Evolutionary conservation across 2,797 vertebrate genomes (phyloP).

Genomic region (Enteromius afrohamiltoni): DNA sequence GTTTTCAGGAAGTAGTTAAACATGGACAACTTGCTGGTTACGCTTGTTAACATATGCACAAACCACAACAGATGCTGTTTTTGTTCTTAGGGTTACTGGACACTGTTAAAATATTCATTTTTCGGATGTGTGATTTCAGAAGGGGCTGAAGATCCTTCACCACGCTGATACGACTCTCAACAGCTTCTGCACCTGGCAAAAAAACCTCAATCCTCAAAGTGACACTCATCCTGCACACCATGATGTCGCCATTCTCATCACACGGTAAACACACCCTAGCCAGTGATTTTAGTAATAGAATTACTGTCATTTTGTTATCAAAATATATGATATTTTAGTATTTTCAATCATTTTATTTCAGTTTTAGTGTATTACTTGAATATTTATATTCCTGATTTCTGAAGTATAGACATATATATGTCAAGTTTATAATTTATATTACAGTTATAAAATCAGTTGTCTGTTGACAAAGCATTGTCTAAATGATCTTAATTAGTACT

Average conservation of each 20-base stretch:
- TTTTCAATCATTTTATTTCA: not conserved
- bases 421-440: too few species aligned
- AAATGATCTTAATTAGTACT: too few species aligned
- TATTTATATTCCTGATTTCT: not conserved
- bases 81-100: not conserved
- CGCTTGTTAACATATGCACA: not conserved
- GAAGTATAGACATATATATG: not conserved
- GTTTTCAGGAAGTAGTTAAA: not conserved
- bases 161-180: constrained; percentile 92
- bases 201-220: constrained; percentile 92
- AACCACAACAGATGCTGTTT: not conserved
- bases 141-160: constrained; percentile 94
- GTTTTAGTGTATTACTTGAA: not conserved
- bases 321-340: not conserved
- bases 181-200: constrained; percentile 98
- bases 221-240: constrained; percentile 94
- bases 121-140: constrained; percentile 72
- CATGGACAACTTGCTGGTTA: not conserved
- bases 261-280: constrained; percentile 74
- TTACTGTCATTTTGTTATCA: not conserved
- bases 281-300: too few species aligned
- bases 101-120: not conserved
- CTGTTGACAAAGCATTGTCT: too few species aligned
- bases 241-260: constrained; percentile 91
- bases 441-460: too few species aligned